phyloP scores from a whole-genome alignment of 1,140 invertebrate species.

The Aphelenchoides fujianensis region DNA sequence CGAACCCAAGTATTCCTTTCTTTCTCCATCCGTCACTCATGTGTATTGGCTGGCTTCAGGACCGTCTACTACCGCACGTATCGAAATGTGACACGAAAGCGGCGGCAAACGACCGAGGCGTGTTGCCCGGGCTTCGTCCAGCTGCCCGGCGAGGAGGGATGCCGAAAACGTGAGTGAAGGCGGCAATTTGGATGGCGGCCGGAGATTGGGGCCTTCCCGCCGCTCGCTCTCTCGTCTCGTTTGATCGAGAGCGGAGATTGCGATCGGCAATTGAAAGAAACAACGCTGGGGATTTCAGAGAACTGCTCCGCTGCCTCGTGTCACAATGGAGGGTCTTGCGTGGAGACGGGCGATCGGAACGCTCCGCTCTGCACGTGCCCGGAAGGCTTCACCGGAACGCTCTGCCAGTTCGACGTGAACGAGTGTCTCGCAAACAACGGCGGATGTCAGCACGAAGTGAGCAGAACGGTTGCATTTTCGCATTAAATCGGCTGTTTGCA shows the following conservation, averaged over 20 bases:
- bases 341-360: conserved; percentile 12
- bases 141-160: conserved; percentile 60
- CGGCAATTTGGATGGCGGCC: neutral
- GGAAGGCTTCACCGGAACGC: conserved; percentile 58
- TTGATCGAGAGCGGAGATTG: too few species aligned
- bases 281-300: conserved; percentile 53
- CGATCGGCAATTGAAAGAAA: neutral
- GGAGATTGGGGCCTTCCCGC: conserved; percentile 7
- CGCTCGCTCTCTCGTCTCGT: too few species aligned
- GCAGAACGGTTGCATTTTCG: too few species aligned
- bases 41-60: conserved; percentile 62
- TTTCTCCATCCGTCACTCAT: conserved; percentile 13
- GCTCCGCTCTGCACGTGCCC: conserved; percentile 58
- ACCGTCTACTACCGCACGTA: conserved; percentile 65
- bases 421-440: conserved; percentile 56
- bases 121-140: conserved; percentile 66
- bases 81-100: conserved; percentile 61
- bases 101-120: conserved; percentile 61
- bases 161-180: conserved; percentile 55
- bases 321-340: conserved; percentile 62
- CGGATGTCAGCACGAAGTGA: conserved; percentile 62
- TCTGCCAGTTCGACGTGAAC: conserved; percentile 62
- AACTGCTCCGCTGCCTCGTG: conserved; percentile 63
- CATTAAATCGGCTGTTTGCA: too few species aligned
- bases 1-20: conserved; percentile 56